Conservation (phyloP, 2,113 vertebrate species). For the Corythornis madagascariensis region DNA sequence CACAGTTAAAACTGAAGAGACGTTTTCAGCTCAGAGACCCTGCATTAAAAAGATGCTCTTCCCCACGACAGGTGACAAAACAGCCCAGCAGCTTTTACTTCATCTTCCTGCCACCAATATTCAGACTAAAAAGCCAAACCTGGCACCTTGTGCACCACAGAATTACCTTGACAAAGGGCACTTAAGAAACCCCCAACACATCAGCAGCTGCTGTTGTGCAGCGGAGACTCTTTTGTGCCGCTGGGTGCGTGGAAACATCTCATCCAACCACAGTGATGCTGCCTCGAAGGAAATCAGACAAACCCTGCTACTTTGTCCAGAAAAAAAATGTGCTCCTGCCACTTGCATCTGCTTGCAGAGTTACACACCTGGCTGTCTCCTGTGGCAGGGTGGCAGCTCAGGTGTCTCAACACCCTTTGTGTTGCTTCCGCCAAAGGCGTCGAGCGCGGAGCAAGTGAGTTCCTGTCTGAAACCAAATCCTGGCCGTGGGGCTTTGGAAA, state of each 20-base stretch:
- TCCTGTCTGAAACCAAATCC: slow-evolving; percentile 28
- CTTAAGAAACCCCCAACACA: not conserved
- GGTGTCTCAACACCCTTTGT: slow-evolving; percentile 51
- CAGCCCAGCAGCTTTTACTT: not conserved
- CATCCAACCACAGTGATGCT: not conserved
- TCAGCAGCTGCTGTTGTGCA: not conserved
- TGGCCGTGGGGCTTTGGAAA: not conserved
- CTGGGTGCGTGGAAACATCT: not conserved
- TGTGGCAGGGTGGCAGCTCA: not conserved
- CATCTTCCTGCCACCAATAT: not conserved
- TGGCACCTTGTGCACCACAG: not conserved
- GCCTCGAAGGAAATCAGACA: not conserved
- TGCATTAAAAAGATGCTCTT: not conserved
- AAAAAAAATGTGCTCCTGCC: not conserved
- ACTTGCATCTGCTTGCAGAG: not conserved
- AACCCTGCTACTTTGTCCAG: not conserved
- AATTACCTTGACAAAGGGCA: not conserved
- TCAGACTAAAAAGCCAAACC: not conserved
- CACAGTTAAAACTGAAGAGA: not conserved
- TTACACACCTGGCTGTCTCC: slow-evolving; percentile 70
- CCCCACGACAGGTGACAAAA: not conserved
- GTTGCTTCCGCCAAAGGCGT: slow-evolving; percentile 10
- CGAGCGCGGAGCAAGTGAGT: slow-evolving; percentile 19
- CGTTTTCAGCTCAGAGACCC: not conserved
- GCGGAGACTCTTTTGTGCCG: not conserved